Conservation (phyloP, 2,113 vertebrate species). For the Piprites chloris region DNA sequence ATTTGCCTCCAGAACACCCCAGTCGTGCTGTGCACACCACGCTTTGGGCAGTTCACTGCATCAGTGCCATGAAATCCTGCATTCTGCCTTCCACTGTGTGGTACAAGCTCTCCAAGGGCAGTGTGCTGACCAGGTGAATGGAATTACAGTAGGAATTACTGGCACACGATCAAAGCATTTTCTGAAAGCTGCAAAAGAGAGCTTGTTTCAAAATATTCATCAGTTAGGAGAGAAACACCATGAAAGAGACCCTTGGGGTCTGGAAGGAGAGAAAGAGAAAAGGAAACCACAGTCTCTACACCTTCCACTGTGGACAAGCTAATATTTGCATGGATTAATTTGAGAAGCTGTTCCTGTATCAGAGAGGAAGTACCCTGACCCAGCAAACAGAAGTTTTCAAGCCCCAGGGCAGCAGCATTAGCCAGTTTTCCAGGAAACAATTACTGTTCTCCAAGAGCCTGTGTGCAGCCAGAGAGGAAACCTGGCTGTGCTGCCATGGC, state of each 20-base stretch:
- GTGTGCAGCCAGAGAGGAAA: neutral
- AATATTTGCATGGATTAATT: neutral
- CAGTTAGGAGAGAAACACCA: neutral
- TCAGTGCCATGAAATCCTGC: neutral
- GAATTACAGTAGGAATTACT: neutral
- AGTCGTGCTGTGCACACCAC: neutral
- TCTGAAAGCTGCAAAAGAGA: neutral
- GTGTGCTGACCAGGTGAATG: neutral
- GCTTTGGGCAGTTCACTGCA: neutral
- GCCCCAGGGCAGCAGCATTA: neutral
- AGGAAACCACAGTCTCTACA: neutral
- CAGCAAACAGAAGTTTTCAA: neutral
- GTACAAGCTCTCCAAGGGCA: neutral
- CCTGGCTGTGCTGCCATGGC: neutral
- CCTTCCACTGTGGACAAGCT: neutral
- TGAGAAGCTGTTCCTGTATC: neutral
- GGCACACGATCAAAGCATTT: neutral
- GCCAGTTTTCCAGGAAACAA: neutral
- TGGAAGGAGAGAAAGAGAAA: neutral
- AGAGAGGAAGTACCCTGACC: neutral
- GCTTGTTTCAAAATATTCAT: neutral
- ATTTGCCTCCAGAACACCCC: neutral
- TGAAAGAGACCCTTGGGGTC: neutral
- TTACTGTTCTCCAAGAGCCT: neutral
- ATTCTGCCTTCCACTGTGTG: neutral